These are phyloP conservation scores for Anagyrus pseudococci DNA, from an alignment of 2,888 invertebrate species.

Conservation along the genomic window DNA sequence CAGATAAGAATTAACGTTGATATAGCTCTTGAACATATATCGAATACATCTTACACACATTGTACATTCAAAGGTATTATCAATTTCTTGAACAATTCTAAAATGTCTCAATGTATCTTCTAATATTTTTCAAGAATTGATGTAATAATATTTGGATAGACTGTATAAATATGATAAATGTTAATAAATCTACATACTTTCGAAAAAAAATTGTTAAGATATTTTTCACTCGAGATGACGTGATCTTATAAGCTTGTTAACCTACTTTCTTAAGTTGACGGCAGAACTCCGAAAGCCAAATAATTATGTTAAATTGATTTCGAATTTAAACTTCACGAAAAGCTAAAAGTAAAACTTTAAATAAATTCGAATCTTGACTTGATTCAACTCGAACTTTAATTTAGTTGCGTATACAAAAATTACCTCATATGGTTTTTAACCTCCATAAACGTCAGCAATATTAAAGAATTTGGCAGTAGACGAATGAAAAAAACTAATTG, in stretches of 20 bases:
- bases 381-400: background rate
- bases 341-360: constrained; percentile 5
- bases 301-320: constrained; percentile 19
- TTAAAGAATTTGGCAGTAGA: background rate
- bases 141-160: no score
- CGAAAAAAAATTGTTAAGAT: constrained; percentile 3
- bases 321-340: constrained; percentile 12
- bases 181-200: no score
- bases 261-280: constrained; percentile 9
- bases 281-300: constrained; percentile 1
- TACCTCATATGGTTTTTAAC: no score
- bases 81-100: no score
- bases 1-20: no score
- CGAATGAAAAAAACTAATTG: background rate
- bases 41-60: no score
- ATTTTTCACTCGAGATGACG: background rate
- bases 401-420: background rate
- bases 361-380: background rate
- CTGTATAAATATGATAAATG: no score
- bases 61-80: no score
- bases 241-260: constrained; percentile 18
- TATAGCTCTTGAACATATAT: no score
- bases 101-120: no score
- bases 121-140: no score
- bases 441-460: background rate